Conservation (phyloP, 2,113 vertebrate species). For the Pedetes capensis region DNA sequence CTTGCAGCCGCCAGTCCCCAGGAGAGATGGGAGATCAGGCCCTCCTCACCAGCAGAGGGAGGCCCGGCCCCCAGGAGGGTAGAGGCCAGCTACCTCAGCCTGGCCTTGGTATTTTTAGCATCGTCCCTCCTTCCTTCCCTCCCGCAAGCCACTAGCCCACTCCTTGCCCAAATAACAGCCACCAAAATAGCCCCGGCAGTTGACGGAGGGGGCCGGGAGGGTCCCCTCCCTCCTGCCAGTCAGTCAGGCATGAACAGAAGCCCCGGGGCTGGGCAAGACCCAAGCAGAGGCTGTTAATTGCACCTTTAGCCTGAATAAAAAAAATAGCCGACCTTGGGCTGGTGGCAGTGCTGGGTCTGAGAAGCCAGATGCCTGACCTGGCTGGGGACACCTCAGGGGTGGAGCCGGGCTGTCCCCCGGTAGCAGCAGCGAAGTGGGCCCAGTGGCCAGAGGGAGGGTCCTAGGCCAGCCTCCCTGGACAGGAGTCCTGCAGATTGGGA, state of each 20-base stretch:
- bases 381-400: background rate
- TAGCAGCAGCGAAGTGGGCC: background rate
- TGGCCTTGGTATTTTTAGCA: constrained; percentile 71
- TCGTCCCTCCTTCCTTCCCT: constrained; percentile 55
- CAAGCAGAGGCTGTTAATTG: constrained; percentile 86
- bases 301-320: constrained; percentile 88
- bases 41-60: background rate
- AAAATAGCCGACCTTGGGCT: constrained; percentile 88
- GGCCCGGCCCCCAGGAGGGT: background rate
- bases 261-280: constrained; percentile 71
- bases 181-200: constrained; percentile 76
- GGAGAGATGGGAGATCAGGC: background rate
- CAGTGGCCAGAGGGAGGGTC: background rate
- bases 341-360: constrained; percentile 86
- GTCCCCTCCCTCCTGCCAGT: constrained; percentile 70
- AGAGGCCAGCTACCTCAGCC: constrained; percentile 45
- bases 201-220: constrained; percentile 67
- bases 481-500: background rate
- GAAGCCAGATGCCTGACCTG: constrained; percentile 81
- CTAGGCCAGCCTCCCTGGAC: background rate
- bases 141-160: constrained; percentile 74
- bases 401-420: background rate
- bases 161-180: constrained; percentile 81
- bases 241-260: constrained; percentile 61
- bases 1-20: background rate